Conservation (phyloP, 2,888 invertebrate species). For the Agrotis segetum region DNA sequence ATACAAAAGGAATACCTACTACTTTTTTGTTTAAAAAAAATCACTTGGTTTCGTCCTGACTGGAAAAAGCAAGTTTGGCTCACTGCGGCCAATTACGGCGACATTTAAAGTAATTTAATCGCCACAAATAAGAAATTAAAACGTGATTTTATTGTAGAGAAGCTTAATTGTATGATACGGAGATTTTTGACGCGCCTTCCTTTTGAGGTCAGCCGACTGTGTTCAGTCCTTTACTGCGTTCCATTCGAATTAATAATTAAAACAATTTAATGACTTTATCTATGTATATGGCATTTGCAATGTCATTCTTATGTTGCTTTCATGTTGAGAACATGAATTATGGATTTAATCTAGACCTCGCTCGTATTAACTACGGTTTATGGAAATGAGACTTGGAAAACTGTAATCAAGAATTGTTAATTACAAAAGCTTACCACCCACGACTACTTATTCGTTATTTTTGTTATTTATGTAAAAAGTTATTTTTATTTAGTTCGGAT, state of each 20-base stretch:
- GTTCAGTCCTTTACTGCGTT: conserved; percentile 59
- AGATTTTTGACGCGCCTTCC: conserved; percentile 77
- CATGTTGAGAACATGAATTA: conserved; percentile 74
- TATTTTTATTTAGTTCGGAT: conserved; percentile 48
- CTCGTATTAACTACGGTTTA: conserved; percentile 80
- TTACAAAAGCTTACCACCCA: conserved; percentile 77
- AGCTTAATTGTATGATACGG: conserved; percentile 78
- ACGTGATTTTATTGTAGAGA: conserved; percentile 83
- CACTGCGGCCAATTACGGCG: conserved; percentile 79
- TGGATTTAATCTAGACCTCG: conserved; percentile 77
- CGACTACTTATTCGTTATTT: conserved; percentile 64
- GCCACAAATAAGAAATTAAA: conserved; percentile 83
- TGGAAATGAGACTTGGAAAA: conserved; percentile 78
- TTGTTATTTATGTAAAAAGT: conserved; percentile 53
- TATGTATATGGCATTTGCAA: conserved; percentile 68
- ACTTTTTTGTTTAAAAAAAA: conserved; percentile 48
- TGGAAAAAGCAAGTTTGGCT: conserved; percentile 54
- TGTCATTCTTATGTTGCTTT: conserved; percentile 59
- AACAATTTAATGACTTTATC: conserved; percentile 80
- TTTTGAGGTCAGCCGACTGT: conserved; percentile 76
- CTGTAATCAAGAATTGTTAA: conserved; percentile 78
- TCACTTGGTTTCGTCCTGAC: conserved; percentile 51
- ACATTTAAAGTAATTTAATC: conserved; percentile 83
- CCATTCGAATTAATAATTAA: conserved; percentile 73
- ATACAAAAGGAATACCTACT: conserved; percentile 49